Evolutionary conservation across 1,140 invertebrate genomes (phyloP), one percentile per base, ranked within the genome.

Genomic region (Lordiphosa mommai): DNA sequence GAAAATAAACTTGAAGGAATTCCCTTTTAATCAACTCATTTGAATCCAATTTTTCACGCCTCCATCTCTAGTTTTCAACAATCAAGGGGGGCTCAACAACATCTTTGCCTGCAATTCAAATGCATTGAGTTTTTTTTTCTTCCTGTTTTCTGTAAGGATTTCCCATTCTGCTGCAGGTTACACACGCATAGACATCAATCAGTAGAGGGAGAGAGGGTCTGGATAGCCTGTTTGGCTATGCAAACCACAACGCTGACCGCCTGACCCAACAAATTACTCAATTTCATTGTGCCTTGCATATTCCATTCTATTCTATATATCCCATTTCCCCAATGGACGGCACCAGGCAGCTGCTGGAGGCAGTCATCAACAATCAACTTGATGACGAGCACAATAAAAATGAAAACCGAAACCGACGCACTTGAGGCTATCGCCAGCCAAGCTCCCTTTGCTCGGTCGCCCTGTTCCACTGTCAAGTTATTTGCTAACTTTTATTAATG

Each of bases 401-500:
- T 82, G 76, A 74, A 82, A 82, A 76, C 77, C 66, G 71, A 82
- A 72, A 84, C 76, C 71, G 46, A 32, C 30, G 43, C 52, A 66
- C 61, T 66, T 66, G 61, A 53, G 61, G 63, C 52, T 20, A 52
- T 38, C 44, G 33, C 49, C 40, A 46, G 55, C 32, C 49, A 59
- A 46, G 44, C 48, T 59, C 4, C 16, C 16, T 30, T 17, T 32
- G 10, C 46, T 58, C 12, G 30, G 34, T 36, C 10, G 43, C 55
- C 51, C 58, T 48, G 48, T 58, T 52, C 58, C 65, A 82, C 53
- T 74, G 74, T 82, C 72, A 59, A 84, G 77, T 84, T 84, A 84
- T 84, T 84, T 84, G 77, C 77, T 84, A 84, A 84, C 77, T 84
- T 84, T 84, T 84, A 84, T 84, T 84, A 84, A 84, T 84, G 77